phyloP scores from a whole-genome alignment of 1,140 invertebrate genomes.

The Drosophila sulfurigaster region DNA sequence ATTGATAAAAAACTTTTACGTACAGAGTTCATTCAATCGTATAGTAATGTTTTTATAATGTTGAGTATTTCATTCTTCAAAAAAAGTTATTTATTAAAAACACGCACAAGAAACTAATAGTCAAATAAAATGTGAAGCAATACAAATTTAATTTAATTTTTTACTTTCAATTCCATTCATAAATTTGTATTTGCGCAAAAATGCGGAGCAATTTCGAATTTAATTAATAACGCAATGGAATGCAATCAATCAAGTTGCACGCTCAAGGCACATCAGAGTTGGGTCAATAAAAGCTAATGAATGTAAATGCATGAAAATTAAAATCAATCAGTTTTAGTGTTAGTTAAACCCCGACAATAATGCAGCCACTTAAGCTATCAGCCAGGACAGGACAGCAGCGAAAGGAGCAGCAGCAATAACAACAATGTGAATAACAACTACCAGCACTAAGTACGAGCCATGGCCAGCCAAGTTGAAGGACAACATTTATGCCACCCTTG shows the following conservation, averaged over 20 bases:
- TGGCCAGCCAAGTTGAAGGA: constrained; percentile 61
- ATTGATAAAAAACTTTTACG: no score
- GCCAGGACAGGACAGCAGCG: constrained; percentile 13
- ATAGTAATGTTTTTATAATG: no score
- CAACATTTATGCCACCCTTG: constrained; percentile 81
- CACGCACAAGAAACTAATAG: no score
- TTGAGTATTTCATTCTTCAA: no score
- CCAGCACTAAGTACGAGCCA: constrained; percentile 4
- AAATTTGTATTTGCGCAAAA: background rate
- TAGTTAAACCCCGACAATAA: constrained; percentile 77
- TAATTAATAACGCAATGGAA: constrained; percentile 35
- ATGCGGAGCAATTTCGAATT: constrained; percentile 12
- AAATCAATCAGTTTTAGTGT: constrained; percentile 84
- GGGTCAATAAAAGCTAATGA: constrained; percentile 60
- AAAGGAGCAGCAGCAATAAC: constrained; percentile 28
- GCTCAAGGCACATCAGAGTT: constrained; percentile 4
- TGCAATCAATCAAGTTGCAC: constrained; percentile 32
- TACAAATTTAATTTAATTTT: background rate
- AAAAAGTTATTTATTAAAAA: no score
- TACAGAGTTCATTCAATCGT: no score
- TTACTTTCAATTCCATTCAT: background rate
- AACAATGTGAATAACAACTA: constrained; percentile 26
- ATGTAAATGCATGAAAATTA: constrained; percentile 77
- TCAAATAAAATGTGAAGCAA: no score
- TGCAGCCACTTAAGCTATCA: constrained; percentile 78